Conservation (phyloP, 2,113 vertebrate genomes). For the Antechinus flavipes region DNA sequence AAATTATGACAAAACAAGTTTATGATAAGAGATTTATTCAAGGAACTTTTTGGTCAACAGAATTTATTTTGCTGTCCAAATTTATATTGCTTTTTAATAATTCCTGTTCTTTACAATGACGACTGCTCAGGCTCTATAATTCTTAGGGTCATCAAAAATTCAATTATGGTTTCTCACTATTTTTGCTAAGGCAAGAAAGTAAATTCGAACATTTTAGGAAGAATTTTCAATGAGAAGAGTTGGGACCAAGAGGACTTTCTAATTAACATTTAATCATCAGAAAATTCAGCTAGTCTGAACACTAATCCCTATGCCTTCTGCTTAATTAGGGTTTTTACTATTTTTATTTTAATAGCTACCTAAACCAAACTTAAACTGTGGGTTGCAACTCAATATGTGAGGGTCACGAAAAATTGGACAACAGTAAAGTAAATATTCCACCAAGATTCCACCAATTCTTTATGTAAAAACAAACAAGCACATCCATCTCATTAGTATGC, state of each 20-base stretch:
- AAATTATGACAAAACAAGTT: neutral
- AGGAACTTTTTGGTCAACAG: neutral
- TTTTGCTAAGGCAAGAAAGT: neutral
- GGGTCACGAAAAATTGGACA: too few species aligned
- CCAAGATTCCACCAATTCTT: too few species aligned
- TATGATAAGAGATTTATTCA: neutral
- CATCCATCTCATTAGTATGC: too few species aligned
- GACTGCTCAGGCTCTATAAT: neutral
- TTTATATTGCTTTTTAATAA: neutral
- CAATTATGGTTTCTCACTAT: neutral
- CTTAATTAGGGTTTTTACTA: neutral
- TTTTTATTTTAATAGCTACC: neutral
- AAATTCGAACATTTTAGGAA: neutral
- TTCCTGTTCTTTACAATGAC: neutral
- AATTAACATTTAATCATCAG: neutral
- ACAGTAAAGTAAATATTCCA: too few species aligned
- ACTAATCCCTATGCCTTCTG: neutral
- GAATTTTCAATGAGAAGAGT: neutral
- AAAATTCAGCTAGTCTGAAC: neutral
- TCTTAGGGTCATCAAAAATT: neutral
- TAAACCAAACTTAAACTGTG: too few species aligned
- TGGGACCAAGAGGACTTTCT: neutral
- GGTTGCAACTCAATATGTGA: too few species aligned
- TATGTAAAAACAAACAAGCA: too few species aligned
- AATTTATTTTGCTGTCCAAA: neutral